A percentile compares a stretch with the other conserved stretches of the same genome.
Evolutionary conservation across 92 coral and sea anemone species (phyloP).

Genomic region (Phenganax marumi): DNA sequence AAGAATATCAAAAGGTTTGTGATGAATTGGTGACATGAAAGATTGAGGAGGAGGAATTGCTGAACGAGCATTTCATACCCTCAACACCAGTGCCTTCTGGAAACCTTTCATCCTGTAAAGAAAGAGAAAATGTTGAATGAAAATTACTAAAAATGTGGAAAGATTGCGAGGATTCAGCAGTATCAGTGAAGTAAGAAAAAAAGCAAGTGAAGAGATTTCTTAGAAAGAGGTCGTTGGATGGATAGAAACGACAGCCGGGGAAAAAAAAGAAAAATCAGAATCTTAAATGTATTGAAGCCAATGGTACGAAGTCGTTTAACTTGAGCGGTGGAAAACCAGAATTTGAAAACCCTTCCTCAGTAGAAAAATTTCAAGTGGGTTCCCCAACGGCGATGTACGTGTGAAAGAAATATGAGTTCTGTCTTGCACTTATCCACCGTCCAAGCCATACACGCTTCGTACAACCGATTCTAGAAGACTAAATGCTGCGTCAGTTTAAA

Average conservation of each 20-base stretch:
- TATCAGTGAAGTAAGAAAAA: not conserved
- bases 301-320: not conserved
- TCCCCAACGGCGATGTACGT: no score
- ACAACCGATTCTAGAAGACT: no score
- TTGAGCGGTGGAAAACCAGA: not conserved
- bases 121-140: slow-evolving; percentile 1
- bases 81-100: slow-evolving; percentile 94
- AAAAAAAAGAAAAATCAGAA: not conserved
- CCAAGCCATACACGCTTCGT: no score
- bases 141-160: not conserved
- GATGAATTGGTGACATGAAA: not conserved
- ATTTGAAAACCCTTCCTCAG: not conserved
- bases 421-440: no score
- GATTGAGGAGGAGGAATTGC: not conserved
- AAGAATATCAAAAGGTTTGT: not conserved
- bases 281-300: not conserved
- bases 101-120: slow-evolving; percentile 84
- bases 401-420: no score
- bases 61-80: slow-evolving; percentile 55
- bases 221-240: no score
- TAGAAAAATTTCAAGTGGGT: not conserved
- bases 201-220: no score
- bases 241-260: no score
- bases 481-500: no score
- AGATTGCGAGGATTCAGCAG: not conserved